A percentile compares a stretch with the other conserved stretches of the same genome.
Conservation (phyloP, 2,888 invertebrate species). For the Lissonota sp. region DNA sequence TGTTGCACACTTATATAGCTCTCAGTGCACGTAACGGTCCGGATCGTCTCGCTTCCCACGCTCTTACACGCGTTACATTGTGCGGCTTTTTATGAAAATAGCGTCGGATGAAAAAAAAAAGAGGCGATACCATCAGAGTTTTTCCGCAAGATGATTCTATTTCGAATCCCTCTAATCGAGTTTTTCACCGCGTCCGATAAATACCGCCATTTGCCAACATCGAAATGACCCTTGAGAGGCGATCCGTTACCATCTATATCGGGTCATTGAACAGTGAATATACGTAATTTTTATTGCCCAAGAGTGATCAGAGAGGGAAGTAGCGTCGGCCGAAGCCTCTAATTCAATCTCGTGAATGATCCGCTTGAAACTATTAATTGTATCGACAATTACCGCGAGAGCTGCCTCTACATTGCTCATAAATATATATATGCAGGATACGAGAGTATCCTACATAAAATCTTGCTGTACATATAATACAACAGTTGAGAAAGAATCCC, state of each 20-base stretch:
- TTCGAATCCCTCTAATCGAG: constrained; percentile 65
- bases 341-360: constrained; percentile 59
- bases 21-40: constrained; percentile 12
- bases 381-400: constrained; percentile 66
- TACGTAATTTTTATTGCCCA: constrained; percentile 5
- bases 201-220: constrained; percentile 22
- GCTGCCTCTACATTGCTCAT: neutral
- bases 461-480: neutral
- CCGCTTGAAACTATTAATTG: constrained; percentile 66
- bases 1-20: constrained; percentile 5
- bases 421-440: constrained; percentile 1
- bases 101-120: constrained; percentile 29
- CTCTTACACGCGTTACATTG: constrained; percentile 48
- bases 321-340: constrained; percentile 38
- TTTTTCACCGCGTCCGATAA: constrained; percentile 52
- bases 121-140: constrained; percentile 29
- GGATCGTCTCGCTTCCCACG: constrained; percentile 64
- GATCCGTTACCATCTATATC: constrained; percentile 41
- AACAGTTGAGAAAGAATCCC: constrained; percentile 47
- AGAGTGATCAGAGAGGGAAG: constrained; percentile 19
- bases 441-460: neutral
- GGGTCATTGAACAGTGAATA: constrained; percentile 29
- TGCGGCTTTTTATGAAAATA: constrained; percentile 5
- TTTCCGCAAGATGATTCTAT: constrained; percentile 47
- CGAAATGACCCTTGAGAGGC: constrained; percentile 62